Evolutionary conservation across 2,888 invertebrate genomes (phyloP), one percentile per base, ranked within the genome.

Genomic region (Trissolcus japonicus): DNA sequence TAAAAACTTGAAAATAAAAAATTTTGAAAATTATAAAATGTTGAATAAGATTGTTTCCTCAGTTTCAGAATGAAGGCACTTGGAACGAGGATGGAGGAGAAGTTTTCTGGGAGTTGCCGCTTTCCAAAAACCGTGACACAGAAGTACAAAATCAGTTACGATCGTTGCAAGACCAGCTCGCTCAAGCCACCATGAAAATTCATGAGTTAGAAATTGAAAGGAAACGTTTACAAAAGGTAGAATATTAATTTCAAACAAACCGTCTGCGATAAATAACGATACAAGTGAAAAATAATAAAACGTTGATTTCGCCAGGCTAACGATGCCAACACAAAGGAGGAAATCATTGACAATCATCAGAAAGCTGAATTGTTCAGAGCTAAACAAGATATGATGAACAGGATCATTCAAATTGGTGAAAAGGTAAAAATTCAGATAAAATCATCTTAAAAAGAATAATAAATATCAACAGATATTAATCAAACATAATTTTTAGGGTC

Each of bases 351-450:
- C 54, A 83, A 83, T 6, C 83, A 85, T 76, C 86, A 85, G 46
- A 86, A 85, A 75, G 81, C 86, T 1, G 88, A 88, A 62, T 76
- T 87, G 35, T 69, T 87, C 40, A 83, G 88, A 46, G 87, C 87
- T n/a, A 88, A 88, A 57, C 89, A 89, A 79, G 88, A 89, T 54
- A 86, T 88, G 83, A 86, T 88, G 81, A 89, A 89, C 79, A 85
- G 87, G 43, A 88, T 89, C 54, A 87, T 87, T 69, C 87, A 88
- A 81, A 87, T 88, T 79, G 89, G 87, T 9, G 89, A 89, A 80
- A 89, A 89, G 85, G 89, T 89, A 82, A 6, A 48, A 9, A 48
- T 35, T 25, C 6, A 7, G 9, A 35, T 9, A 35, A 35, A 35
- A 35, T n/a, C n/a, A n/a, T n/a, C n/a, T n/a, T n/a, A n/a, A n/a